Evolutionary conservation across 2,113 vertebrate genomes (phyloP), one percentile per base, ranked within the genome.

Genomic region (Pollachius pollachius): DNA sequence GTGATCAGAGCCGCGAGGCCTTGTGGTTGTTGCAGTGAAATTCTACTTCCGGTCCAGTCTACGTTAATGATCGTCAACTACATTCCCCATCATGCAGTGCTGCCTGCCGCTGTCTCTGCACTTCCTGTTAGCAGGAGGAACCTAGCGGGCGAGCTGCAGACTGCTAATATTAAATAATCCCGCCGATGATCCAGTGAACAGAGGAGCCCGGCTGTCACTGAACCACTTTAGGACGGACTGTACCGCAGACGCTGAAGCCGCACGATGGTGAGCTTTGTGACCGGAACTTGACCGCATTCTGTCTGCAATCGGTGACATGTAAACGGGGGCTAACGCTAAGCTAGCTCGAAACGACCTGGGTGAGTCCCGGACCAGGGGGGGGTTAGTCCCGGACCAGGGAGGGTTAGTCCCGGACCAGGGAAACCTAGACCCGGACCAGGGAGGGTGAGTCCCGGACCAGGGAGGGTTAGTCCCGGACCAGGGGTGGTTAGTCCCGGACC

Each of bases 11-110:
- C 13, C 0, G 6, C 6, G 2, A n/a, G n/a, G 58, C 2, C 64
- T 18, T 3, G 58, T 81, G 89, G 91, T 69, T 73, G 1, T 87
- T 90, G 91, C 84, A 91, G 92, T 92, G 4, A 25, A 1, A 5
- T 1, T 16, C 0, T 0, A 0, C 0, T 0, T 21, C 16, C 3
- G 0, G 3, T 21, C 0, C 0, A 1, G 48, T 63, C 6, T 15
- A 23, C 61, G 6, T 3, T 0, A 0, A 1, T 0, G 0, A 0
- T 5, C 0, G 4, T 17, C 73, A 85, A 92, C 88, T 74, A 77
- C 89, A 78, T 70, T 64, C 16, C 79, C 92, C 87, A 78, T 3
- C 30, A 84, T 81, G 71, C 86, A 73, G 5, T 25, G 27, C 62
- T 1, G 11, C 0, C 0, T 37, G 4, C 37, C 18, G 15, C 65